Evolutionary conservation across 2,797 vertebrate species (phyloP), one percentile per base, ranked within the genome.

Genomic region (Sebastes matsubarae): DNA sequence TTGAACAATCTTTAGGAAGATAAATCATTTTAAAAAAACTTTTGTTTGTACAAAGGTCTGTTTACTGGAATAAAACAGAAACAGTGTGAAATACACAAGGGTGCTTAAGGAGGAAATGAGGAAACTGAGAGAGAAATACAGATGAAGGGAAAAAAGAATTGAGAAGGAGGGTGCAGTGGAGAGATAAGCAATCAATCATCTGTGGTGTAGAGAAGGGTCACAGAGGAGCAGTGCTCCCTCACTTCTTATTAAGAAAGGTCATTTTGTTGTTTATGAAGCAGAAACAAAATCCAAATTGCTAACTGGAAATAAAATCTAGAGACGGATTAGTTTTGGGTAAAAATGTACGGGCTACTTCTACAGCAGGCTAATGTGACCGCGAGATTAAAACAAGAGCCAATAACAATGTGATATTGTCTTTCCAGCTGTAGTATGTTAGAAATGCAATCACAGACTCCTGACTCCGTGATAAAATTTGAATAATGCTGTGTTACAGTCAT

Each of bases 121-220:
- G 38, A 86, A 81, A 73, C 29, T 38, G 32, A 80, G 46, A 66
- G 66, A 79, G 74, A 83, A 75, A 78, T 32, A 86, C 16, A 77
- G 78, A 83, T 72, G 69, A 85, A 87, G 66, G 60, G 11, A 36
- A 69, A 66, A 72, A 50, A 75, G 42, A 46, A 27, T 32, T 59
- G 34, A 30, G 60, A 60, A 54, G n/a, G 63, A 77, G 78, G 38
- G 81, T 68, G 80, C 75, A 64, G 57, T 20, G 12, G 61, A 50
- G 75, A 91, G 87, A 89, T 84, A 86, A 85, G 70, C 64, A 83
- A 91, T 92, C 88, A 87, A 88, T 91, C 89, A 88, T 87, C 42
- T 69, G 74, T 77, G 68, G 68, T 25, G 72, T 59, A 70, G 77
- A 84, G 65, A 73, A 36, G 20, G 82, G 85, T 91, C 82, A 85